A percentile compares a stretch with the other conserved stretches of the same genome.
phyloP scores from a whole-genome alignment of 35 echinoderm and acorn worm species.

The Patiria miniata region DNA sequence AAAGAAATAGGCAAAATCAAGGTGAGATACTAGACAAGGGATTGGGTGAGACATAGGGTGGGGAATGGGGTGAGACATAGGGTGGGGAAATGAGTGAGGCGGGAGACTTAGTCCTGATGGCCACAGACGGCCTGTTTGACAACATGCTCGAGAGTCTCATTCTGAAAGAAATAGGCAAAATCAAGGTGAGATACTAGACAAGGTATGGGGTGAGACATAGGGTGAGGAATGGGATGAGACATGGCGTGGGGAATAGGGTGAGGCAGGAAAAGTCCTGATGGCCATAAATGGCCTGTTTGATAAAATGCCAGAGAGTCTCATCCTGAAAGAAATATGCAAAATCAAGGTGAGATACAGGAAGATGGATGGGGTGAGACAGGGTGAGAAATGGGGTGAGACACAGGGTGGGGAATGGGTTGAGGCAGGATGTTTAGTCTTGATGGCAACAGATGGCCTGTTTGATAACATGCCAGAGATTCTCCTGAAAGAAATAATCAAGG shows the following conservation, averaged over 20 bases:
- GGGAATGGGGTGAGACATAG: neutral
- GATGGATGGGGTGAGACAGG: too few species aligned
- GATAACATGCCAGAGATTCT: too few species aligned
- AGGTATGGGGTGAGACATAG: too few species aligned
- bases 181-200: conserved; percentile 74
- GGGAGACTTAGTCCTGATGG: conserved; percentile 91
- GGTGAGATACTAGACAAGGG: conserved; percentile 47
- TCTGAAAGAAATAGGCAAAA: conserved; percentile 82
- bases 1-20: conserved; percentile 89
- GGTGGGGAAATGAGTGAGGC: neutral
- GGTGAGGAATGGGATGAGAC: too few species aligned
- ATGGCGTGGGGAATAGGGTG: neutral
- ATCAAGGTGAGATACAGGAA: conserved; percentile 66
- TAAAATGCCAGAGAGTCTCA: conserved; percentile 94
- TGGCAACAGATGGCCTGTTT: too few species aligned
- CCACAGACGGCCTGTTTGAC: conserved; percentile 98
- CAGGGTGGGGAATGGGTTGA: too few species aligned
- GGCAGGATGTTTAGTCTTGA: too few species aligned
- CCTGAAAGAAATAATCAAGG: conserved; percentile 65
- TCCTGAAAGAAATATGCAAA: conserved; percentile 86
- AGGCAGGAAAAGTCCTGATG: conserved; percentile 83
- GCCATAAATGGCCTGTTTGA: conserved; percentile 98
- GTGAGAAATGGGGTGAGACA: too few species aligned
- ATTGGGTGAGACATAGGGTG: neutral
- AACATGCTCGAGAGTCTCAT: conserved; percentile 96